Percentiles rank a stretch among this genome's conserved stretches.
phyloP scores from a whole-genome alignment of 2,888 invertebrate genomes.

The Trypoxylon attenuatum region DNA sequence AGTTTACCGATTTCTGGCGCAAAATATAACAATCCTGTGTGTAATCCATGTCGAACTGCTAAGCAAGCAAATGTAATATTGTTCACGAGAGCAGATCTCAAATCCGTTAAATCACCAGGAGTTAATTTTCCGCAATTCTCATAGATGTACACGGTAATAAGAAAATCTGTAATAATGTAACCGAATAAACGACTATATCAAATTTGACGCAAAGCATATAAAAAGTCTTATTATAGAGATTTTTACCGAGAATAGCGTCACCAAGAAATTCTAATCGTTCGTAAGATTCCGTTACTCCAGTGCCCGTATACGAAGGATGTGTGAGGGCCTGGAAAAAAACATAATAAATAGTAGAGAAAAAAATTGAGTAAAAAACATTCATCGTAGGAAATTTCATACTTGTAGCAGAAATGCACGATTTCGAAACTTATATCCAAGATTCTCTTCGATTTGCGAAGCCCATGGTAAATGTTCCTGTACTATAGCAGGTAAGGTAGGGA shows the following conservation, averaged over 20 bases:
- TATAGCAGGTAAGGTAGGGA: slow-evolving; percentile 31
- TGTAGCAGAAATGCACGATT: slow-evolving; percentile 89
- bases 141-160: slow-evolving; percentile 91
- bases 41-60: slow-evolving; percentile 89
- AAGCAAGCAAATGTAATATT: slow-evolving; percentile 96
- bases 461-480: slow-evolving; percentile 66
- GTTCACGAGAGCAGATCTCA: slow-evolving; percentile 96
- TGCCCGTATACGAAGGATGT: slow-evolving; percentile 90
- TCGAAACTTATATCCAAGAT: slow-evolving; percentile 85
- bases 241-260: slow-evolving; percentile 46
- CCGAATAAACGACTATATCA: not conserved
- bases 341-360: not conserved
- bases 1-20: slow-evolving; percentile 76
- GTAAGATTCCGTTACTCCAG: slow-evolving; percentile 90
- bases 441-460: slow-evolving; percentile 77
- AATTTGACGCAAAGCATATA: not conserved
- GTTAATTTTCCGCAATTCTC: slow-evolving; percentile 82
- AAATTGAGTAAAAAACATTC: not conserved
- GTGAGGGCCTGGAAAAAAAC: slow-evolving; percentile 84
- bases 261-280: slow-evolving; percentile 74
- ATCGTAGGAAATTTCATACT: slow-evolving; percentile 71
- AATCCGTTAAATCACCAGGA: slow-evolving; percentile 94
- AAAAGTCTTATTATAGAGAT: not conserved
- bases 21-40: slow-evolving; percentile 81
- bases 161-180: slow-evolving; percentile 81